Conservation (phyloP, 2,797 vertebrate species). For the Clarias platycephalus region DNA sequence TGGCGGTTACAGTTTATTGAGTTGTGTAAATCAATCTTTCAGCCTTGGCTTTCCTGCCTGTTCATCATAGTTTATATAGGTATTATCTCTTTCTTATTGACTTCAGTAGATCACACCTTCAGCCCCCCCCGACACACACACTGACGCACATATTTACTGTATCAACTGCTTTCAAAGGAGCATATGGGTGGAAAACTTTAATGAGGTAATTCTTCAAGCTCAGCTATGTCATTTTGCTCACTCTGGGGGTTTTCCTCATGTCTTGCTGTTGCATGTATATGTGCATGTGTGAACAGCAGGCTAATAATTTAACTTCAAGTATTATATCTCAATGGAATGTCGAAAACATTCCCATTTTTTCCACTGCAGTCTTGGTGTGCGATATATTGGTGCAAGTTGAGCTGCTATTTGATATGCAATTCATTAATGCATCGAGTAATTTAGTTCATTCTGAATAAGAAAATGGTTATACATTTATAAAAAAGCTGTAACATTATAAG, state of each 20-base stretch:
- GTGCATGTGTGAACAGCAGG: not conserved
- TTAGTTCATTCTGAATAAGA: not conserved
- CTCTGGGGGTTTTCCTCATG: slow-evolving; percentile 15
- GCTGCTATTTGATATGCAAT: too few species aligned
- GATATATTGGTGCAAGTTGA: not conserved
- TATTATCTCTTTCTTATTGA: slow-evolving; percentile 3
- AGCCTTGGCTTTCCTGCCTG: slow-evolving; percentile 16
- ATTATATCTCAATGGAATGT: slow-evolving; percentile 11
- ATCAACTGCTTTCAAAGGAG: slow-evolving; percentile 1
- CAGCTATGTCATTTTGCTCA: slow-evolving; percentile 7
- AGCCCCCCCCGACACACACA: not conserved
- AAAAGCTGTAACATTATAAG: not conserved
- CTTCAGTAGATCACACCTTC: not conserved
- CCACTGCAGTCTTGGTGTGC: not conserved
- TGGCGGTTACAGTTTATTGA: slow-evolving; percentile 10
- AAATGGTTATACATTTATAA: not conserved
- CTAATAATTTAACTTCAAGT: not conserved
- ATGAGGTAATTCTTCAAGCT: slow-evolving; percentile 6
- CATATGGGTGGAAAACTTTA: slow-evolving; percentile 3
- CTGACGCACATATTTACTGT: not conserved
- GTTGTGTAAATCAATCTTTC: not conserved
- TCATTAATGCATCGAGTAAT: not conserved
- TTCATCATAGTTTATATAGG: slow-evolving; percentile 27
- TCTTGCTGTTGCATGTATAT: slow-evolving; percentile 6
- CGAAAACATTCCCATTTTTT: not conserved